These are phyloP conservation scores for Euwallacea similis DNA, from an alignment of 1,140 invertebrate species.

Conservation along the genomic window DNA sequence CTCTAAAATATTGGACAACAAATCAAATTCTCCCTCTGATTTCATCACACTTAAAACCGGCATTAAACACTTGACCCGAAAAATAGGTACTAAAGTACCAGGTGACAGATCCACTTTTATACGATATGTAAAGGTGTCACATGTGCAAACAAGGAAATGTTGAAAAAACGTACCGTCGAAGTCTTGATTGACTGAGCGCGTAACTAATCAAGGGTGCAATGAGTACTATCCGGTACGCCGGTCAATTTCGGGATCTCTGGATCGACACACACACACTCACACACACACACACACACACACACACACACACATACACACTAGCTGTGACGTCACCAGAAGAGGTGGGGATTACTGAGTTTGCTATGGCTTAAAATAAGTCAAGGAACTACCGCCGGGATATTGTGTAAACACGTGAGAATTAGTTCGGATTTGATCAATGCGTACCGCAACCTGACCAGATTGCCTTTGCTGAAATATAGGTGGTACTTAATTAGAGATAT, in stretches of 20 bases:
- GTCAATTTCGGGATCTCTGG: constrained; percentile 43
- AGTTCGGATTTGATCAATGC: constrained; percentile 11
- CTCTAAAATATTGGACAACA: no score
- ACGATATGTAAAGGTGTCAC: no score
- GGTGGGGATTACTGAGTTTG: constrained; percentile 41
- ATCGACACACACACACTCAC: constrained; percentile 26
- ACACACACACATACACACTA: background rate
- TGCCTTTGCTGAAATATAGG: constrained; percentile 14
- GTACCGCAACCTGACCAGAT: background rate
- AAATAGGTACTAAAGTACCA: no score
- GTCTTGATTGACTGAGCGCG: constrained; percentile 23
- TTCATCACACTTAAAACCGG: no score
- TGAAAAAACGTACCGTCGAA: constrained; percentile 20
- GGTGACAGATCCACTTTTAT: no score
- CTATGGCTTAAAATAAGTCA: constrained; percentile 47
- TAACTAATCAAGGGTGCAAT: constrained; percentile 37
- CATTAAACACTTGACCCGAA: no score
- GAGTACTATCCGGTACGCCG: constrained; percentile 19
- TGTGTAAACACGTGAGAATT: constrained; percentile 34
- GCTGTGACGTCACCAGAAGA: constrained; percentile 39
- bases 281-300: no score
- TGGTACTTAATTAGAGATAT: no score
- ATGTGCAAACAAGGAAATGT: constrained; percentile 15
- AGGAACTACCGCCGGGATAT: constrained; percentile 38
- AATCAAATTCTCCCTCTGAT: no score